Evolutionary conservation across 2,797 vertebrate genomes (phyloP).

Genomic region (Takifugu ocellatus): DNA sequence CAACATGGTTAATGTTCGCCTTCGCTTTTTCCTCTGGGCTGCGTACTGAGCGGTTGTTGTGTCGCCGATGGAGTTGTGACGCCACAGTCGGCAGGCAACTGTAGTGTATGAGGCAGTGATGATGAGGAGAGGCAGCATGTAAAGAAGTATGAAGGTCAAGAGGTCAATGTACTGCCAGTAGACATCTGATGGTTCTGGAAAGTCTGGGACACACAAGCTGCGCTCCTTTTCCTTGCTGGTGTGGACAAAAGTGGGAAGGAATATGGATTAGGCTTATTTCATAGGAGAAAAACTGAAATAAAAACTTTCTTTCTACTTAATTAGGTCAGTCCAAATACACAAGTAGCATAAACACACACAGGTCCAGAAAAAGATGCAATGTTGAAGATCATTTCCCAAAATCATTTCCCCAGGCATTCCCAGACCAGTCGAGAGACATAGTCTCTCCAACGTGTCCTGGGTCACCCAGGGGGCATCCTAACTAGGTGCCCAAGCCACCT

Average conservation of each 20-base stretch:
- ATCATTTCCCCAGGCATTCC: too few species aligned
- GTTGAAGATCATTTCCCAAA: too few species aligned
- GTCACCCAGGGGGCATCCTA: too few species aligned
- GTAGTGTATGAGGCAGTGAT: conserved; percentile 85
- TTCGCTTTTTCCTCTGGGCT: conserved; percentile 79
- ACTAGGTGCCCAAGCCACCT: too few species aligned
- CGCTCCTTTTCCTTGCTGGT: conserved; percentile 80
- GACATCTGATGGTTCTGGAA: conserved; percentile 89
- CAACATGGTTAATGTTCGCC: conserved; percentile 87
- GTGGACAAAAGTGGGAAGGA: not conserved
- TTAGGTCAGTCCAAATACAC: too few species aligned
- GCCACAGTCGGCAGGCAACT: conserved; percentile 87
- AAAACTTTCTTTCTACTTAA: too few species aligned
- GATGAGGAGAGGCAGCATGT: conserved; percentile 87
- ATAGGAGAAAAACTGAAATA: not conserved
- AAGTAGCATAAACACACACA: too few species aligned
- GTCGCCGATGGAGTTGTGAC: conserved; percentile 84
- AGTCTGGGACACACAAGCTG: conserved; percentile 87
- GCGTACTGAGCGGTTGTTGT: conserved; percentile 87
- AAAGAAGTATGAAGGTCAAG: conserved; percentile 87
- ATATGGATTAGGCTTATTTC: not conserved
- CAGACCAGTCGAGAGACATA: too few species aligned
- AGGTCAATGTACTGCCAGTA: conserved; percentile 93
- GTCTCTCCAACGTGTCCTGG: too few species aligned
- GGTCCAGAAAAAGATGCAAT: too few species aligned